Conservation (phyloP, 2,888 invertebrate species). For the Brachypterus glaber region DNA sequence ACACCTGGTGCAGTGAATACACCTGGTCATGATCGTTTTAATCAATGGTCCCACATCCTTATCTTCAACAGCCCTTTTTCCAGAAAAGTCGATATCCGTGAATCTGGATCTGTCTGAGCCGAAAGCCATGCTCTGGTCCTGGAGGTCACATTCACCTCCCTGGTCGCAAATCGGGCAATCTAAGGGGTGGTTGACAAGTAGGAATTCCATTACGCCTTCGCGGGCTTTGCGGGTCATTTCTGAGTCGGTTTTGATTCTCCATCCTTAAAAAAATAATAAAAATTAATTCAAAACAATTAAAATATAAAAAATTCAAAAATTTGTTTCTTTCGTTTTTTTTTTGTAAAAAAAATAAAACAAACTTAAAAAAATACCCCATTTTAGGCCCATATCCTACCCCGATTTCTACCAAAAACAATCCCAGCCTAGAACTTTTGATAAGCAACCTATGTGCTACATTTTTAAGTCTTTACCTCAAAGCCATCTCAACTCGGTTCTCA, state of each 20-base stretch:
- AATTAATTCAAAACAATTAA: slow-evolving; percentile 1
- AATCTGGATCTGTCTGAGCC: slow-evolving; percentile 92
- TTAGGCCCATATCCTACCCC: no score
- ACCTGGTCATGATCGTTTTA: slow-evolving; percentile 98
- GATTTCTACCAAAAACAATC: no score
- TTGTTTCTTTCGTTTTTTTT: no score
- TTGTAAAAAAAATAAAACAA: no score
- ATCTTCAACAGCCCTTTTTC: slow-evolving; percentile 96
- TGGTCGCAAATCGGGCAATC: slow-evolving; percentile 99
- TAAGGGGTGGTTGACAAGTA: slow-evolving; percentile 95
- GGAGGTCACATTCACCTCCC: slow-evolving; percentile 85
- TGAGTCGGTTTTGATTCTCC: slow-evolving; percentile 96
- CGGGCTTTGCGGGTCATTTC: slow-evolving; percentile 65
- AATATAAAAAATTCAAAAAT: no score
- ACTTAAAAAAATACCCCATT: no score
- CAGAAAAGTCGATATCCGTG: slow-evolving; percentile 81
- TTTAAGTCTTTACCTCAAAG: no score
- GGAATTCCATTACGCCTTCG: slow-evolving; percentile 96
- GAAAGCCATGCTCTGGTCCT: slow-evolving; percentile 99
- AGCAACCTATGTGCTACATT: no score
- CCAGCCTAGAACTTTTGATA: no score
- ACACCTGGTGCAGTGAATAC: slow-evolving; percentile 98
- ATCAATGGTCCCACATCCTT: slow-evolving; percentile 97
- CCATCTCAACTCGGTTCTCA: no score
- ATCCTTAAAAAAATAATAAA: slow-evolving; percentile 44